Evolutionary conservation across 2,113 vertebrate genomes (phyloP).

Genomic region (Apus apus): DNA sequence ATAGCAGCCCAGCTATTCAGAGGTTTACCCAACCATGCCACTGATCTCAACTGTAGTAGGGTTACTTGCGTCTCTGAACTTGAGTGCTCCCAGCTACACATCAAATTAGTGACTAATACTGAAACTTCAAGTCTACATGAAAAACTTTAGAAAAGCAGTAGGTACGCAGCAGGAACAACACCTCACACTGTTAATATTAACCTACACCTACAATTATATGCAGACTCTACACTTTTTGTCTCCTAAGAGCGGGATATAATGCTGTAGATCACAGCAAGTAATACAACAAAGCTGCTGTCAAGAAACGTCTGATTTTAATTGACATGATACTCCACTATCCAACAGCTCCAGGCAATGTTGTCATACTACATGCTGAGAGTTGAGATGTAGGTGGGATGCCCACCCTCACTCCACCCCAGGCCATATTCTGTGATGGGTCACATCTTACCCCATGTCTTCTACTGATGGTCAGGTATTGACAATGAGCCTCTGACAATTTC

Average conservation of each 20-base stretch:
- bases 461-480: neutral
- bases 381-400: neutral
- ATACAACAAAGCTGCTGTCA: neutral
- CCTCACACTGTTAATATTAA: neutral
- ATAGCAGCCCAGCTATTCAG: neutral
- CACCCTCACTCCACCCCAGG: rapidly evolving
- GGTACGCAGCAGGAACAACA: neutral
- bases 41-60: neutral
- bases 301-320: neutral
- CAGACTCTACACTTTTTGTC: neutral
- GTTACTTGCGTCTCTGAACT: neutral
- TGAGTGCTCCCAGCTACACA: neutral
- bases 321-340: neutral
- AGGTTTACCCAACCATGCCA: neutral
- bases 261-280: neutral
- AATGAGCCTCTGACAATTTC: neutral
- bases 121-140: neutral
- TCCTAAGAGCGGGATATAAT: neutral
- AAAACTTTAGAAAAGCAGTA: neutral
- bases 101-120: neutral
- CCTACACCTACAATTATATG: neutral
- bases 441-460: rapidly evolving
- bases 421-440: neutral
- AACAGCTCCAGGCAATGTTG: neutral
- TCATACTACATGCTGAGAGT: rapidly evolving